Conservation (phyloP, 2,797 vertebrate genomes). For the Lithobates pipiens region DNA sequence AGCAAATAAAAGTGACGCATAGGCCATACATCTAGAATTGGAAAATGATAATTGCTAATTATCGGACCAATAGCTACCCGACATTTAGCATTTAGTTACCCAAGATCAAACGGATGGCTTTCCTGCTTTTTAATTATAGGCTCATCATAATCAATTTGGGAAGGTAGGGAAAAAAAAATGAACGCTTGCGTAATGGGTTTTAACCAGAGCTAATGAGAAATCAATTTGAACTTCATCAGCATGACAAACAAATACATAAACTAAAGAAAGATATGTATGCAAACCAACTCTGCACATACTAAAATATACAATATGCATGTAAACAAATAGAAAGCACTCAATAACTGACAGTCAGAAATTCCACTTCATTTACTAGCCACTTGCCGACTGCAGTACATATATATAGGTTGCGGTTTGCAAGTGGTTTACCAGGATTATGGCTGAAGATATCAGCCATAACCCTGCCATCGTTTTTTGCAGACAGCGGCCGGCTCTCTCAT, state of each 20-base stretch:
- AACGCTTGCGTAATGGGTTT: not conserved
- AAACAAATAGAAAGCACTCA: too few species aligned
- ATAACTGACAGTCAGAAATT: too few species aligned
- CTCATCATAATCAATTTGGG: conserved; percentile 27
- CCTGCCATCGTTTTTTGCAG: too few species aligned
- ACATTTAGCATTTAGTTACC: not conserved
- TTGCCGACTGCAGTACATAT: too few species aligned
- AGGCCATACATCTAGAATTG: not conserved
- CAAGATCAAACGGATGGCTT: not conserved
- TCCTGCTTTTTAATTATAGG: conserved; percentile 10
- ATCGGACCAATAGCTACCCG: not conserved
- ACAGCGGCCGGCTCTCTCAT: too few species aligned
- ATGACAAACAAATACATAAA: not conserved
- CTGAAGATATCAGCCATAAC: too few species aligned
- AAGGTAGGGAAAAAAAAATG: not conserved
- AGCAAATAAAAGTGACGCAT: not conserved
- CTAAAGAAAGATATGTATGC: not conserved
- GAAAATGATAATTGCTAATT: conserved; percentile 27
- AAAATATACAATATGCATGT: too few species aligned
- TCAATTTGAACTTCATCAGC: conserved; percentile 10
- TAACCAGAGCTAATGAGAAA: conserved; percentile 8
- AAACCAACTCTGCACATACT: not conserved
- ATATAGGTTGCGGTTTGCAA: too few species aligned
- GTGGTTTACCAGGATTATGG: too few species aligned
- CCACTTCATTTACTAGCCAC: too few species aligned